Base-by-base conservation (phyloP, 1,140 invertebrate genomes). In the Solenopsis fugax region DNA sequence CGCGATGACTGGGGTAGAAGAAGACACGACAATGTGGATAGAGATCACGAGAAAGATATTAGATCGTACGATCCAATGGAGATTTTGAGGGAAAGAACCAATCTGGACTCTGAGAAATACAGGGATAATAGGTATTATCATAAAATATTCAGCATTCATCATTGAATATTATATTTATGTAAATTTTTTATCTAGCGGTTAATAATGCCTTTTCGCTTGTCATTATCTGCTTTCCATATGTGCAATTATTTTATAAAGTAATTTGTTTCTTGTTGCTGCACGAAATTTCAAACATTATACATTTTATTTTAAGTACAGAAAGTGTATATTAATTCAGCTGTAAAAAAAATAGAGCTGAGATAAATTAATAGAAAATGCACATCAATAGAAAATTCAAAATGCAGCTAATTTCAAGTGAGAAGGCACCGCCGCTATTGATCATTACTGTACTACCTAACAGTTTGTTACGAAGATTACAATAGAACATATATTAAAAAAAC, bases 51-150 rank as follows among this genome's bases (percentile, higher is more conserved):
- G 4, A 93, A 92, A n/a, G 91, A 92, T 18, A 41, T n/a, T 24
- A 90, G 85, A 48, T 41, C 88, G 2, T 95, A 95, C 52, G 93
- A 95, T 87, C 92, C 94, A 16, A 89, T 95, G 85, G 94, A 94
- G 52, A 92, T 94, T 12, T 87, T 95, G 50, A 87, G 94, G 18
- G 93, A 94, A 67, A 95, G 93, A 71, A 93, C 93, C 58, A 73
- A 41, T 41, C 0, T 90, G 9, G 93, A 94, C 16, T 54, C 85
- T n/a, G 91, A 94, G 7, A 89, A 87, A 69, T 67, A 88, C 37
- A 90, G 91, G 21, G 89, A 91, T 12, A 88, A 73, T 54, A 93
- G 91, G 92, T 92, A 90, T 69, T 64, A 1, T 75, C 21, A 29
- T 64, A 48, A 13, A 72, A 84, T 71, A 29, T 62, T 18, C 18